Evolutionary conservation across 2,797 vertebrate species (phyloP).

Genomic region (Hirundo rustica): DNA sequence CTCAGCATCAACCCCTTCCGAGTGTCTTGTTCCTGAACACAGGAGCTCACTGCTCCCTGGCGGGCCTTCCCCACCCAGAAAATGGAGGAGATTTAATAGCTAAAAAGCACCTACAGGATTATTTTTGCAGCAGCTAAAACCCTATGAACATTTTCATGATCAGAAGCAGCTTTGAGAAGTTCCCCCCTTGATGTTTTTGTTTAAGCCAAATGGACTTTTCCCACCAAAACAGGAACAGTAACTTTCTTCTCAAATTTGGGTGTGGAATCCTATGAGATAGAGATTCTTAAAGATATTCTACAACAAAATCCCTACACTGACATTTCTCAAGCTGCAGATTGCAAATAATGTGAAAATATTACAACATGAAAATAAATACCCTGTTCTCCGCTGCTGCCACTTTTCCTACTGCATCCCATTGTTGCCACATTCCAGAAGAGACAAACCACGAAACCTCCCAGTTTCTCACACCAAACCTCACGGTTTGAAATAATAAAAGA

Average conservation of each 20-base stretch:
- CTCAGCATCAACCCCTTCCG: neutral
- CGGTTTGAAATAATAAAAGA: accelerated
- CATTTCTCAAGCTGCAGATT: neutral
- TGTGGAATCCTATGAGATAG: neutral
- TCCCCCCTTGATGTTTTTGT: neutral
- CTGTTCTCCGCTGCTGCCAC: neutral
- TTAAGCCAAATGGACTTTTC: neutral
- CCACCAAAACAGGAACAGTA: neutral
- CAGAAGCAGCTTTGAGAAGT: neutral
- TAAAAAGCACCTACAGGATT: neutral
- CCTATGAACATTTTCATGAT: accelerated
- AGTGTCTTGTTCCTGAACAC: accelerated
- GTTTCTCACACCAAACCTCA: neutral
- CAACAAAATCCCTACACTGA: neutral
- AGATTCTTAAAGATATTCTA: neutral
- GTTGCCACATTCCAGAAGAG: neutral
- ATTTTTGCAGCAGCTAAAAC: neutral
- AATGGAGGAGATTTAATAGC: accelerated
- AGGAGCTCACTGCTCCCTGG: accelerated
- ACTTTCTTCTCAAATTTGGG: neutral
- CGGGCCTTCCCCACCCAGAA: neutral
- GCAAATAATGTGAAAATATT: accelerated
- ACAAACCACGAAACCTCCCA: accelerated
- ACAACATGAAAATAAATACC: accelerated
- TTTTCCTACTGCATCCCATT: neutral